Evolutionary conservation across 2,797 vertebrate genomes (phyloP).

Genomic region (Harpagifer antarcticus): DNA sequence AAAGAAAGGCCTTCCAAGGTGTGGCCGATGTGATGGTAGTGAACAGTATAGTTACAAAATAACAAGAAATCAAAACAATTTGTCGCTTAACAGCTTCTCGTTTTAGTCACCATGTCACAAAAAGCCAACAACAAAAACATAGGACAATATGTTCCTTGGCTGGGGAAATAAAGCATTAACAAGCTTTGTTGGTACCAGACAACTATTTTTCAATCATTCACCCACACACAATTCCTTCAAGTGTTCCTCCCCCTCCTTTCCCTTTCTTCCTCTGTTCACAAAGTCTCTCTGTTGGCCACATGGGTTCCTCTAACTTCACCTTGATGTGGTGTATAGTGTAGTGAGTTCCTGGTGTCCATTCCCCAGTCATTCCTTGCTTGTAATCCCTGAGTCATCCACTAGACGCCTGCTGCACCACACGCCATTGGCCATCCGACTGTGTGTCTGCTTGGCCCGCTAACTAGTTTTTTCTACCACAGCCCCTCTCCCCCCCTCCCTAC

Average conservation of each 20-base stretch:
- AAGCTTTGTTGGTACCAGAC: slow-evolving; percentile 50
- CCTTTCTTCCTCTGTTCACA: slow-evolving; percentile 53
- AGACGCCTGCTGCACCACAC: slow-evolving; percentile 65
- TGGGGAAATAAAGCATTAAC: slow-evolving; percentile 43
- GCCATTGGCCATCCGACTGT: slow-evolving; percentile 47
- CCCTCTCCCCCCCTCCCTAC: slow-evolving; percentile 32
- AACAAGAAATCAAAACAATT: slow-evolving; percentile 26
- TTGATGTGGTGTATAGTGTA: slow-evolving; percentile 82
- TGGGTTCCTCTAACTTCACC: slow-evolving; percentile 67
- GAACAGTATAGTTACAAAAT: slow-evolving; percentile 22
- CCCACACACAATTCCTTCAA: slow-evolving; percentile 41
- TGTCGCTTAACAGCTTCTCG: slow-evolving; percentile 9
- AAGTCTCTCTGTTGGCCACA: slow-evolving; percentile 74
- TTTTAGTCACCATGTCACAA: slow-evolving; percentile 53
- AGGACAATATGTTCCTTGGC: slow-evolving; percentile 44
- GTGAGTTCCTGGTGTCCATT: slow-evolving; percentile 77
- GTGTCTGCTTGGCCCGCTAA: slow-evolving; percentile 46
- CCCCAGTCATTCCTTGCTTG: slow-evolving; percentile 70
- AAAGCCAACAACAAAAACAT: slow-evolving; percentile 57
- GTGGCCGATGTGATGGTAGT: slow-evolving; percentile 47
- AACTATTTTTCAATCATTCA: slow-evolving; percentile 50
- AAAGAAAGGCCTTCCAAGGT: slow-evolving; percentile 48
- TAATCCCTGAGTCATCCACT: slow-evolving; percentile 83
- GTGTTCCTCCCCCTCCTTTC: slow-evolving; percentile 51
- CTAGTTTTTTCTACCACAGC: slow-evolving; percentile 45